These are phyloP conservation scores for Astreopora myriophthalma DNA, from an alignment of 64 coral and sea anemone species.

Conservation along the genomic window DNA sequence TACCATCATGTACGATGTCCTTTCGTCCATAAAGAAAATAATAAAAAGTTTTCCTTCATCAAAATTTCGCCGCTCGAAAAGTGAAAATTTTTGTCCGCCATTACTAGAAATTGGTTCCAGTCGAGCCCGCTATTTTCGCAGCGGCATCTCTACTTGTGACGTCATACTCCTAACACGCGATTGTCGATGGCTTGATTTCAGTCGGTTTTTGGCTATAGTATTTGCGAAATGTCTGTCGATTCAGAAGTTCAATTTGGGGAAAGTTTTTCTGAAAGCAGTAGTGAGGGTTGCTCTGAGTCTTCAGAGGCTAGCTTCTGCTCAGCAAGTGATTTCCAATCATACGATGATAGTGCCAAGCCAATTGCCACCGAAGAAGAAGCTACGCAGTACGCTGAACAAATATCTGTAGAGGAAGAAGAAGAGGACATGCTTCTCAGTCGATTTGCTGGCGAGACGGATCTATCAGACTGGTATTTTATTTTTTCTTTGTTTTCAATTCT, in stretches of 20 bases:
- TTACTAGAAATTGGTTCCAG: background rate
- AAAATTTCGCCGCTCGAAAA: too few relatives aligned
- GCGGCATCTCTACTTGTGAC: background rate
- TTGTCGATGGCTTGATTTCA: background rate
- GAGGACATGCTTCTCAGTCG: background rate
- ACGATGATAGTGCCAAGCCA: background rate
- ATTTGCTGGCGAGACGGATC: background rate
- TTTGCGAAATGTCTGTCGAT: background rate
- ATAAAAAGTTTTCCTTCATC: too few relatives aligned
- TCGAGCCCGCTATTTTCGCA: background rate
- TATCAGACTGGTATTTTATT: background rate
- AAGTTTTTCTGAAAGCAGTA: background rate
- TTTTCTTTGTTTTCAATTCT: background rate
- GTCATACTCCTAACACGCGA: background rate
- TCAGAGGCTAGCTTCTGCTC: background rate
- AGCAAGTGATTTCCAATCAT: background rate
- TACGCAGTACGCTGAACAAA: background rate
- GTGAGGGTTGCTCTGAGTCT: background rate
- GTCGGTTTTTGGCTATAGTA: too few relatives aligned
- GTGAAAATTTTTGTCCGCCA: background rate
- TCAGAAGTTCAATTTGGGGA: background rate
- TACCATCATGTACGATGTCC: too few relatives aligned
- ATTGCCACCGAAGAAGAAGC: conserved; percentile 15
- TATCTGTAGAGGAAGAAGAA: background rate
- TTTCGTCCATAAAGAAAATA: too few relatives aligned